These are phyloP conservation scores for Hololepta plana DNA, from an alignment of 2,888 invertebrate species.

Conservation along the genomic window DNA sequence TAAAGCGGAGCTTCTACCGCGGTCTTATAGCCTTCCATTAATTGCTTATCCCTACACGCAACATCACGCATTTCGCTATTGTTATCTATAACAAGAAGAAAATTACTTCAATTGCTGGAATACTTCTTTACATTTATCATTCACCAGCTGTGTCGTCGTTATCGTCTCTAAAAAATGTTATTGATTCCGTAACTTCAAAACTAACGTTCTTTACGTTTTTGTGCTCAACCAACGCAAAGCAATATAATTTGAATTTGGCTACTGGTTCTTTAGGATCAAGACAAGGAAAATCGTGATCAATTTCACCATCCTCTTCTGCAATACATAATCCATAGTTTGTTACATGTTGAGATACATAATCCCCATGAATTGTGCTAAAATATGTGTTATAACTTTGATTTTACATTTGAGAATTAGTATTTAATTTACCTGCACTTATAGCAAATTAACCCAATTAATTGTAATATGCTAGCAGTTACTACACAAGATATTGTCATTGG, in stretches of 20 bases:
- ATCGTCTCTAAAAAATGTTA: too few relatives aligned
- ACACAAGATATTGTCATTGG: conserved; percentile 69
- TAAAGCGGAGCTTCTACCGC: conserved; percentile 77
- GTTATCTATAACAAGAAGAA: too few relatives aligned
- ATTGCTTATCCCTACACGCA: conserved; percentile 42
- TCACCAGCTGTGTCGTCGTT: too few relatives aligned
- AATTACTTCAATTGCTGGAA: too few relatives aligned
- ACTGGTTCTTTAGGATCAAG: conserved; percentile 77
- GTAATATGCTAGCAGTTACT: conserved; percentile 69
- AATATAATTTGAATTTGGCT: conserved; percentile 82
- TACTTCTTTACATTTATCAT: too few relatives aligned
- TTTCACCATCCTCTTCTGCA: conserved; percentile 92
- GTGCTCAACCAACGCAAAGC: conserved; percentile 72
- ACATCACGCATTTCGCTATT: too few relatives aligned
- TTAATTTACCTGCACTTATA: conserved; percentile 56
- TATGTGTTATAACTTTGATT: conserved; percentile 4
- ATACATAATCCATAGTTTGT: conserved; percentile 75
- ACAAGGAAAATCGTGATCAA: conserved; percentile 83
- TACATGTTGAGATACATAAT: conserved; percentile 41
- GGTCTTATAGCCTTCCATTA: conserved; percentile 54
- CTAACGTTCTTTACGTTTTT: conserved; percentile 29
- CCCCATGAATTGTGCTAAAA: conserved; percentile 41
- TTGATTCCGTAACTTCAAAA: conserved; percentile 16
- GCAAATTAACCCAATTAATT: conserved; percentile 84
- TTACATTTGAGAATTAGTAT: not conserved